Percentiles rank a stretch among this genome's conserved stretches.
Conservation (phyloP, 2,888 invertebrate species). For the Keiferia lycopersicella region DNA sequence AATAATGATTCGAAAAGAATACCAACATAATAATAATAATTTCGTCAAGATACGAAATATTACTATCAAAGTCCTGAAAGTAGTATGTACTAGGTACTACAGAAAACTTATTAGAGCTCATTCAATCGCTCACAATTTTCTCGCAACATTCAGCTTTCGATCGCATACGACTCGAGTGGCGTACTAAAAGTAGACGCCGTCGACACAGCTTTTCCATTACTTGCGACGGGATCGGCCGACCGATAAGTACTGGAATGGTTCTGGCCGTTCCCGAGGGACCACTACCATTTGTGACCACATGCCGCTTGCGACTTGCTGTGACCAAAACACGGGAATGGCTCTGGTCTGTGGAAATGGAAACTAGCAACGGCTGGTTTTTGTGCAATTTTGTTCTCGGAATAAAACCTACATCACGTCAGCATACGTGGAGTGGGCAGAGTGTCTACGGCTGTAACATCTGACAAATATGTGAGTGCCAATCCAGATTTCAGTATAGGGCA, state of each 20-base stretch:
- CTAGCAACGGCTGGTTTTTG: background rate
- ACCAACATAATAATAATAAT: too few relatives aligned
- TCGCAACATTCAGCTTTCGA: slow-evolving; percentile 10
- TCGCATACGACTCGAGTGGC: slow-evolving; percentile 17
- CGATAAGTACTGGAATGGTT: slow-evolving; percentile 41
- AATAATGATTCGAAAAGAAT: too few relatives aligned
- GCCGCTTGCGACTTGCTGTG: slow-evolving; percentile 12
- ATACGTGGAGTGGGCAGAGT: too few relatives aligned
- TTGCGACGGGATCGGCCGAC: slow-evolving; percentile 41
- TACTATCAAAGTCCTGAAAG: background rate
- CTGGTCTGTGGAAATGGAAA: background rate
- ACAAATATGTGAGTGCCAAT: too few relatives aligned
- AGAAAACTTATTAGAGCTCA: background rate
- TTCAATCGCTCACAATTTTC: slow-evolving; percentile 4
- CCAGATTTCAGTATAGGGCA: background rate
- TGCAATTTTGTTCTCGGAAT: slow-evolving; percentile 1
- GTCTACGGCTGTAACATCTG: too few relatives aligned
- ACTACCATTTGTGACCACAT: slow-evolving; percentile 30
- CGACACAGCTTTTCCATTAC: slow-evolving; percentile 62
- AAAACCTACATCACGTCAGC: too few relatives aligned
- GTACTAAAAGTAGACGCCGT: slow-evolving; percentile 29
- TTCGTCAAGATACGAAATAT: too few relatives aligned
- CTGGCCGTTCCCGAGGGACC: slow-evolving; percentile 37
- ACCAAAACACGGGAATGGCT: slow-evolving; percentile 11
- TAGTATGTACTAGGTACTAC: background rate